These are phyloP conservation scores for Zaprionus vittiger DNA, from an alignment of 1,140 invertebrate species.

Conservation along the genomic window DNA sequence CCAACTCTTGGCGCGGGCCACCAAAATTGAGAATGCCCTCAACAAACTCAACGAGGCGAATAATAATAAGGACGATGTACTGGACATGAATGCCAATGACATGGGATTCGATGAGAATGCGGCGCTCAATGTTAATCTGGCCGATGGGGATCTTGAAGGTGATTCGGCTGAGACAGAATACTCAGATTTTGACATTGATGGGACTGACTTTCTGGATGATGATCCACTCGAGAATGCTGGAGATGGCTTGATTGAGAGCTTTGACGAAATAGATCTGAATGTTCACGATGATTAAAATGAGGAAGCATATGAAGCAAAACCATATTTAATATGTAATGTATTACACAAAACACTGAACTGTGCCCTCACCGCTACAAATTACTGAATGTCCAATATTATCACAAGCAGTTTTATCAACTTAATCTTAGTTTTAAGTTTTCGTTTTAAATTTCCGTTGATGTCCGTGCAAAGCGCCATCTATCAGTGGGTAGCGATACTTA, in stretches of 20 bases:
- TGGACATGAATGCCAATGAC: neutral
- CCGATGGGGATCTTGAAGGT: neutral
- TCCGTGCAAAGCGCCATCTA: neutral
- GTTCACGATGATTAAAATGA: neutral
- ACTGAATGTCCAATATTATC: neutral
- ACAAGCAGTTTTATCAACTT: neutral
- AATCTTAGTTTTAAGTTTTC: neutral
- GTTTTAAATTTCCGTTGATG: neutral
- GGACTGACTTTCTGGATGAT: neutral
- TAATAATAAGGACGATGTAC: neutral
- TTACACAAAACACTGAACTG: neutral
- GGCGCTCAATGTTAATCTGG: neutral
- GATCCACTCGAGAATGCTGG: neutral
- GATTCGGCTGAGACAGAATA: neutral
- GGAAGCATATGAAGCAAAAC: neutral
- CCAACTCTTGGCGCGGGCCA: constrained; percentile 21
- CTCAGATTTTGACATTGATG: neutral
- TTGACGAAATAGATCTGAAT: neutral
- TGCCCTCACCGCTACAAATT: neutral
- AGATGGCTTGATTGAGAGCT: neutral
- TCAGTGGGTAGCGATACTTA: neutral
- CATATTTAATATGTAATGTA: neutral
- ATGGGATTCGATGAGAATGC: constrained; percentile 6
- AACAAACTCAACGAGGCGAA: constrained; percentile 12
- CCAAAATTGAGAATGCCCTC: constrained; percentile 31